Evolutionary conservation across 2,113 vertebrate species (phyloP), one percentile per base, ranked within the genome.

Genomic region (Copsychus sechellarum): DNA sequence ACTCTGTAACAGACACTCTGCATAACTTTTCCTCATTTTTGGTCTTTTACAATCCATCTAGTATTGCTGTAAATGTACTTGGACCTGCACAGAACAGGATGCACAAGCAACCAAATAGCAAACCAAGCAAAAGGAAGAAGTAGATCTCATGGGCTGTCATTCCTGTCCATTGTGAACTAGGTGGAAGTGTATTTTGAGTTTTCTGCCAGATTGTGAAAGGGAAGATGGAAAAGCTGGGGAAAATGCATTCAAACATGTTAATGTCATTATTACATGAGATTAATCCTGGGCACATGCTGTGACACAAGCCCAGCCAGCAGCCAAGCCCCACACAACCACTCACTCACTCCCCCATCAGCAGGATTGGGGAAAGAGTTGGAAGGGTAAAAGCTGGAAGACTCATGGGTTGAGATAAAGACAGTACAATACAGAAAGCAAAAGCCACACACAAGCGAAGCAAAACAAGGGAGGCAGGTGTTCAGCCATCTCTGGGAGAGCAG

Each of bases 291-390:
- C 6, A 60, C 22, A 21, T 54, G 57, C 10, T 25, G 38, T 34
- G 45, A 58, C 29, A 43, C 73, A 45, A 45, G 8, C 28, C 16
- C n/a, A 53, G 24, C 7, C 53, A 53, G 45, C 45, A 67, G 54
- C 38, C 69, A 81, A 81, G 21, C 20, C 7, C 24, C 69, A 53
- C 45, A 28, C 6, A 53, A n/a, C 20, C 0, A 0, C 19, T 72
- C 0, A 0, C 14, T 38, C 69, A 38, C 51, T 66, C 19, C 16
- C 15, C 4, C 28, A 28, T 23, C 16, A 60, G n/a, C 8, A 28
- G n/a, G 61, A 60, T 0, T n/a, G 21, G 33, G 33, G 33, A 53
- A 18, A 67, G 28, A 67, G 11, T 2, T 53, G 78, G 28, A 47
- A 67, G 16, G 24, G 20, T 60, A 53, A 53, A 81, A 67, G 28